These are phyloP conservation scores for Chironomus tepperi DNA, from an alignment of 1,140 invertebrate genomes.

Conservation along the genomic window DNA sequence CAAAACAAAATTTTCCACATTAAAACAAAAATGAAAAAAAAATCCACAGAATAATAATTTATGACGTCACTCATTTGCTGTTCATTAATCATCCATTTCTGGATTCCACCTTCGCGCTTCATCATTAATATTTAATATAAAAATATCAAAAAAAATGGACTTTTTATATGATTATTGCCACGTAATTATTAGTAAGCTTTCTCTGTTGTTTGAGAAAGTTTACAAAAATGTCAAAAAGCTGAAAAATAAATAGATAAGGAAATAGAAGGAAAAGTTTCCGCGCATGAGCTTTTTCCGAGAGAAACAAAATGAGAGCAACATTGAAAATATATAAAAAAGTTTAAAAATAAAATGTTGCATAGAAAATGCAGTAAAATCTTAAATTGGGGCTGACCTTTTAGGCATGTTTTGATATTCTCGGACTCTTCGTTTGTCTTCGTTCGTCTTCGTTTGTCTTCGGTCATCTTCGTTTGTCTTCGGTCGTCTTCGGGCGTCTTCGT, in stretches of 20 bases:
- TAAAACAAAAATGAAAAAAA: no score
- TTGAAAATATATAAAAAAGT: not conserved
- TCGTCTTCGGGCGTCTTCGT: no score
- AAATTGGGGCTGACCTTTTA: no score
- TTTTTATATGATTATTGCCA: not conserved
- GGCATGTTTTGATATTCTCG: no score
- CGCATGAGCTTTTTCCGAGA: not conserved
- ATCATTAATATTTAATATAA: not conserved
- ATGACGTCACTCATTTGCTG: not conserved
- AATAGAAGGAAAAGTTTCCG: not conserved
- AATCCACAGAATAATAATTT: no score
- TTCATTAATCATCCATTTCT: not conserved
- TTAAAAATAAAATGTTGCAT: no score
- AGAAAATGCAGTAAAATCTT: no score
- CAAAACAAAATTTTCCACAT: no score
- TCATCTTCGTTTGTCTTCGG: no score
- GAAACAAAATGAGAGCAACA: not conserved
- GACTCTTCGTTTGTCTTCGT: no score
- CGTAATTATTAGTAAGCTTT: not conserved
- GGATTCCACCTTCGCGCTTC: not conserved
- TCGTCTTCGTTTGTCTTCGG: no score
- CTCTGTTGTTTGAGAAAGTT: no score
- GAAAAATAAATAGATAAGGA: not conserved
- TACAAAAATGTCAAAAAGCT: not conserved
- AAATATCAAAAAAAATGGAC: not conserved